A percentile compares a stretch with the other conserved stretches of the same genome.
These are phyloP conservation scores for Staurois parvus DNA, from an alignment of 2,797 vertebrate species.

Conservation along the genomic window DNA sequence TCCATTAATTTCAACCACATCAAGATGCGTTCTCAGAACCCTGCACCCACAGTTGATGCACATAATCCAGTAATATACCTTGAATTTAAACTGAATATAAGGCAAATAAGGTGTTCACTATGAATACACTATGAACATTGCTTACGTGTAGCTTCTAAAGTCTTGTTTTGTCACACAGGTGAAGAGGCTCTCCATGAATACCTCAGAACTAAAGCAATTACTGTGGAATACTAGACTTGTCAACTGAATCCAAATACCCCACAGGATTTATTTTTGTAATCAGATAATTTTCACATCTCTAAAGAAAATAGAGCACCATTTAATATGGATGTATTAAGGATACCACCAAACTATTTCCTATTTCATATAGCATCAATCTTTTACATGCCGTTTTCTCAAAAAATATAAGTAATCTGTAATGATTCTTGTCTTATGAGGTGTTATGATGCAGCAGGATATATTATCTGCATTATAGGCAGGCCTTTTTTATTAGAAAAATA, in stretches of 20 bases:
- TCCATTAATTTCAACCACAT: too few relatives aligned
- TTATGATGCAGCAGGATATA: too few relatives aligned
- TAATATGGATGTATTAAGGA: background rate
- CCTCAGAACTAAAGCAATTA: slow-evolving; percentile 95
- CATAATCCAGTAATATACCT: too few relatives aligned
- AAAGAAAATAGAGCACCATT: background rate
- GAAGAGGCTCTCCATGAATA: slow-evolving; percentile 96
- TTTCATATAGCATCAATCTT: background rate
- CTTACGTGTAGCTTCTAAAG: background rate
- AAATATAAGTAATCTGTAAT: too few relatives aligned
- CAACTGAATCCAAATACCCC: background rate
- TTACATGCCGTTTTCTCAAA: too few relatives aligned
- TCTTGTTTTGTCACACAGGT: slow-evolving; percentile 73
- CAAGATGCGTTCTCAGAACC: too few relatives aligned
- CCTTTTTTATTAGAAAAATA: too few relatives aligned
- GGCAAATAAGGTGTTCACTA: background rate
- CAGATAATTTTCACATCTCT: background rate
- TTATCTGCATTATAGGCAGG: too few relatives aligned
- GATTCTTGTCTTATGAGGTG: too few relatives aligned
- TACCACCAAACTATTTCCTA: background rate
- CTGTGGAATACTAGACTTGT: slow-evolving; percentile 88
- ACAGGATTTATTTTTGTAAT: slow-evolving; percentile 13
- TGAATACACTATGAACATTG: background rate
- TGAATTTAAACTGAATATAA: too few relatives aligned
- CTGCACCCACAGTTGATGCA: too few relatives aligned